phyloP scores from a whole-genome alignment of 1,140 invertebrate species.

The Brachionus plicatilis region DNA sequence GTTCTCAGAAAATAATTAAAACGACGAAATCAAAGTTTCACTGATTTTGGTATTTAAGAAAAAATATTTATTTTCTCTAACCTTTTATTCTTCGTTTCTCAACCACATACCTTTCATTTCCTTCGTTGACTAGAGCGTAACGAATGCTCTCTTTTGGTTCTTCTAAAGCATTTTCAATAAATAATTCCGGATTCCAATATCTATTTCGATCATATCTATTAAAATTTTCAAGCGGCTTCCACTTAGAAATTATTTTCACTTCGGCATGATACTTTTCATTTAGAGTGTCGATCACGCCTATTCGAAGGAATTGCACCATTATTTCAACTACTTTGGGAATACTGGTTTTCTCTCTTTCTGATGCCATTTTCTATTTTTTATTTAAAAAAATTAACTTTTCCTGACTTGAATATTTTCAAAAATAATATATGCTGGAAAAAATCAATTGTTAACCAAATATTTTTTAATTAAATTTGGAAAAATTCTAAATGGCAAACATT shows the following conservation, averaged over 20 bases:
- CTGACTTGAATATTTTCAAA: neutral
- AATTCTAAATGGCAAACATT: neutral
- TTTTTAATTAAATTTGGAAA: too few relatives aligned
- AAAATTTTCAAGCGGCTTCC: neutral
- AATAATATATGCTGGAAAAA: neutral
- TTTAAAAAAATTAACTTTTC: neutral
- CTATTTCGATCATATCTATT: constrained; percentile 7
- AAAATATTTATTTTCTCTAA: neutral
- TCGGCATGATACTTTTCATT: constrained; percentile 38
- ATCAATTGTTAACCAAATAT: neutral
- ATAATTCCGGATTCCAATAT: constrained; percentile 33
- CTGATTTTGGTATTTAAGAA: too few relatives aligned
- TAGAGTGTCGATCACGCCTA: constrained; percentile 6
- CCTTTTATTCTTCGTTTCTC: neutral
- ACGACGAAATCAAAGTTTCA: too few relatives aligned
- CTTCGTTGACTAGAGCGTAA: neutral
- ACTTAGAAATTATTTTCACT: neutral
- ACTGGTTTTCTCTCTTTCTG: neutral
- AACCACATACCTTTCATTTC: neutral
- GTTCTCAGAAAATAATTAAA: too few relatives aligned
- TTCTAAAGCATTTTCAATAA: constrained; percentile 20
- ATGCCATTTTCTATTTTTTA: neutral
- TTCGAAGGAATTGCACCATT: neutral
- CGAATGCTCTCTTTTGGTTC: neutral
- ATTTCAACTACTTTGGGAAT: neutral